phyloP scores from a whole-genome alignment of 2,888 invertebrate genomes.

The Synanthedon andrenaeformis region DNA sequence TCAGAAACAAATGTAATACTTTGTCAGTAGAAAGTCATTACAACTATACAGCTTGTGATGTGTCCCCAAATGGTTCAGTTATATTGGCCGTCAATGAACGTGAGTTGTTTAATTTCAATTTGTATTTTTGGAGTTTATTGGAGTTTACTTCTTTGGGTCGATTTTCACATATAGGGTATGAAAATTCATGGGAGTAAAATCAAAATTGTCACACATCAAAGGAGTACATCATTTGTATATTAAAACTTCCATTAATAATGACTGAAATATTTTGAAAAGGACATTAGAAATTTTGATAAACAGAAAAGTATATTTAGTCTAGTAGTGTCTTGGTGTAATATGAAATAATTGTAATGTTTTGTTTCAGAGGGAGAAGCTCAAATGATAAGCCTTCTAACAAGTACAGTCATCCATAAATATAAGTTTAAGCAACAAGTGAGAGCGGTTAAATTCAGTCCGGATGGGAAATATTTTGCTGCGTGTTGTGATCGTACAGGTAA shows the following conservation, averaged over 20 bases:
- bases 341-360: neutral
- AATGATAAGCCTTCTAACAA: constrained; percentile 87
- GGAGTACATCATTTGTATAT: too few species aligned
- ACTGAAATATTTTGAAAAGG: too few species aligned
- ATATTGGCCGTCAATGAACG: constrained; percentile 92
- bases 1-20: constrained; percentile 90
- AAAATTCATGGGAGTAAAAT: too few species aligned
- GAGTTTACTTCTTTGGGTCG: too few species aligned
- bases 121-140: too few species aligned
- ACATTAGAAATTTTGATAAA: too few species aligned
- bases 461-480: constrained; percentile 93
- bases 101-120: constrained; percentile 23
- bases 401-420: constrained; percentile 84
- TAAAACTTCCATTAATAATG: too few species aligned
- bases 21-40: constrained; percentile 87
- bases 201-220: too few species aligned
- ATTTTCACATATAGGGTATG: too few species aligned
- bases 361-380: constrained; percentile 80
- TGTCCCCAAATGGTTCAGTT: constrained; percentile 89
- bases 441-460: constrained; percentile 90
- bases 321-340: too few species aligned
- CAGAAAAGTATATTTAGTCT: too few species aligned
- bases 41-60: constrained; percentile 85
- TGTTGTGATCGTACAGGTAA: constrained; percentile 86
- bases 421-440: constrained; percentile 83